These are phyloP conservation scores for Dryas iulia DNA, from an alignment of 1,140 invertebrate species.

Conservation along the genomic window DNA sequence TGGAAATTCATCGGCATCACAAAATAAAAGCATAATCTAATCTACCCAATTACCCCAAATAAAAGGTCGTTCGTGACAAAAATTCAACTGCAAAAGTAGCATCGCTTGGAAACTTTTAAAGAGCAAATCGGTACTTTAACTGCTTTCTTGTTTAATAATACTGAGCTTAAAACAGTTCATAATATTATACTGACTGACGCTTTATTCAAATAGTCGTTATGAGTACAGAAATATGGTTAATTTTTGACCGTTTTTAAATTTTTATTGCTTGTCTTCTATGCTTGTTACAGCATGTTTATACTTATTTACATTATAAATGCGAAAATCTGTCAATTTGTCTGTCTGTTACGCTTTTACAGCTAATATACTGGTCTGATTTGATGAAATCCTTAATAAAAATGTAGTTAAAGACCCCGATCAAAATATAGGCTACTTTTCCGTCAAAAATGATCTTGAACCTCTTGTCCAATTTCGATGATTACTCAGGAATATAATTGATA, in stretches of 20 bases:
- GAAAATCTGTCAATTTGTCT: too few relatives aligned
- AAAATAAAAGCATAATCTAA: slow-evolving; percentile 24
- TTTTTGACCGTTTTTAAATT: neutral
- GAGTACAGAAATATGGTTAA: neutral
- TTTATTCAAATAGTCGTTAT: neutral
- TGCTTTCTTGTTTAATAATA: slow-evolving; percentile 31
- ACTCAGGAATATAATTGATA: too few relatives aligned
- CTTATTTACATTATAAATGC: too few relatives aligned
- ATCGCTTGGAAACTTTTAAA: slow-evolving; percentile 24
- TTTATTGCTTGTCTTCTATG: neutral
- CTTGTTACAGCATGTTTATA: too few relatives aligned
- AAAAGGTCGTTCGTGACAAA: slow-evolving; percentile 20
- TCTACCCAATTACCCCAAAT: slow-evolving; percentile 23
- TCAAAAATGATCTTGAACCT: too few relatives aligned
- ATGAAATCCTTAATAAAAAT: too few relatives aligned
- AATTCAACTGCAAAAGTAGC: slow-evolving; percentile 23
- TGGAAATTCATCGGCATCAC: slow-evolving; percentile 12
- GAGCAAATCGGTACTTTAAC: slow-evolving; percentile 23
- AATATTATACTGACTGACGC: slow-evolving; percentile 12
- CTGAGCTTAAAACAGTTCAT: slow-evolving; percentile 26
- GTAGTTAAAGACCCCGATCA: too few relatives aligned
- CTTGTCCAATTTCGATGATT: too few relatives aligned
- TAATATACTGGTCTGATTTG: too few relatives aligned
- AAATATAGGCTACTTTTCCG: too few relatives aligned
- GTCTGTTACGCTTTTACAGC: too few relatives aligned